Conservation (phyloP, 2,797 vertebrate species). For the Astyanax mexicanus region DNA sequence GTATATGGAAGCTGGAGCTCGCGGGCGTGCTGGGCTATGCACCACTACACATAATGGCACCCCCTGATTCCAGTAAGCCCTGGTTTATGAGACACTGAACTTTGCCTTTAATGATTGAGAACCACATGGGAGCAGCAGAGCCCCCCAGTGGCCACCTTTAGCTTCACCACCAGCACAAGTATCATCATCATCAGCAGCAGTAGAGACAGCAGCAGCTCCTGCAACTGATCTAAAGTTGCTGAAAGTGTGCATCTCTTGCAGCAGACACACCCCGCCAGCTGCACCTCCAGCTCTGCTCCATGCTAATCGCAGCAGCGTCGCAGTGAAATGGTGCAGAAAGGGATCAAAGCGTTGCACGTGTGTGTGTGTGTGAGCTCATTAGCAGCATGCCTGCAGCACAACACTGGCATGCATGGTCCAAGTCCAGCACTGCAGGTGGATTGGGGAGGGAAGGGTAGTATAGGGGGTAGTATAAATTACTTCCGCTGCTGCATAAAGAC, state of each 20-base stretch:
- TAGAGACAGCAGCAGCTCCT: not conserved
- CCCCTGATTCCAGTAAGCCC: not conserved
- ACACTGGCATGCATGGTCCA: too few relatives aligned
- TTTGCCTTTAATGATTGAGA: not conserved
- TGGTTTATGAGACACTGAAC: not conserved
- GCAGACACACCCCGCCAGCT: not conserved
- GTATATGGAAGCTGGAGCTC: too few relatives aligned
- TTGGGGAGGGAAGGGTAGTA: too few relatives aligned
- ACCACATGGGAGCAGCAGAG: constrained; percentile 30
- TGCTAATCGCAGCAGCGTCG: too few relatives aligned
- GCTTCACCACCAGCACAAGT: not conserved
- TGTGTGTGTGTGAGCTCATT: too few relatives aligned
- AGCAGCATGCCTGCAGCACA: too few relatives aligned
- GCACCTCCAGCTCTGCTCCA: not conserved
- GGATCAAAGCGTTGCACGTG: too few relatives aligned
- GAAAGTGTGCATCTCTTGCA: not conserved
- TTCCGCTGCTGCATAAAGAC: too few relatives aligned
- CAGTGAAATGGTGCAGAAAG: too few relatives aligned
- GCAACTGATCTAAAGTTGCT: not conserved
- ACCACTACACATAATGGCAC: not conserved
- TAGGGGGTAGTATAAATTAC: too few relatives aligned
- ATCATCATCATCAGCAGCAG: too few relatives aligned
- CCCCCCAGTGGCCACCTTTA: constrained; percentile 42
- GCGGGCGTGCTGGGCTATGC: not conserved
- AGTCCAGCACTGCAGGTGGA: too few relatives aligned